These are phyloP conservation scores for Chorisops tibialis DNA, from an alignment of 2,888 invertebrate genomes.

Conservation along the genomic window DNA sequence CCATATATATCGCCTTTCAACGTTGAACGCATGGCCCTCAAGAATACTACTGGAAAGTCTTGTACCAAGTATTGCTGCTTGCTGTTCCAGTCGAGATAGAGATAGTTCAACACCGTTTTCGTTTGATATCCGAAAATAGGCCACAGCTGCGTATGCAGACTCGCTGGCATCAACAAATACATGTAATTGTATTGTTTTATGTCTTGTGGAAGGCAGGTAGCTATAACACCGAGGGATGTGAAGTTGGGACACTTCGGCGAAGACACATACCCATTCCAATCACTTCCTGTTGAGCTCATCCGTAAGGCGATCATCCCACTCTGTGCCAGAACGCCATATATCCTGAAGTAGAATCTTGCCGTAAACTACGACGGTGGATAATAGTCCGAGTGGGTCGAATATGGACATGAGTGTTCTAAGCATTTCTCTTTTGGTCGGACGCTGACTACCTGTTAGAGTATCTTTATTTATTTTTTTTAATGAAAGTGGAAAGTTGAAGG, in stretches of 20 bases:
- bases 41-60: slow-evolving; percentile 1
- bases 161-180: slow-evolving; percentile 7
- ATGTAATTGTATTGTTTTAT: slow-evolving; percentile 12
- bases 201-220: not conserved
- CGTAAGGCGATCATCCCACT: slow-evolving; percentile 31
- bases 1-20: not conserved
- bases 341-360: slow-evolving; percentile 38
- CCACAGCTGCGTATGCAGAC: slow-evolving; percentile 1
- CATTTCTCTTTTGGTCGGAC: slow-evolving; percentile 36
- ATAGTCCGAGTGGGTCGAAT: slow-evolving; percentile 41
- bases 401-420: slow-evolving; percentile 38
- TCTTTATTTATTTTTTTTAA: slow-evolving; percentile 2
- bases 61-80: slow-evolving; percentile 5
- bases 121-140: not conserved
- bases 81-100: slow-evolving; percentile 20
- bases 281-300: slow-evolving; percentile 17
- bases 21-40: not conserved
- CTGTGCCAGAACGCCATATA: slow-evolving; percentile 33
- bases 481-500: slow-evolving; percentile 33
- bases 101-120: not conserved
- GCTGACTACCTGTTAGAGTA: slow-evolving; percentile 19
- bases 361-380: slow-evolving; percentile 35
- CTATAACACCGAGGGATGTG: slow-evolving; percentile 31
- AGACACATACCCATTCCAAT: slow-evolving; percentile 20
- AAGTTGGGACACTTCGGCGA: slow-evolving; percentile 21